A percentile compares a stretch with the other conserved stretches of the same genome.
These are phyloP conservation scores for Amia ocellicauda DNA, from an alignment of 2,113 vertebrate species.

Conservation along the genomic window DNA sequence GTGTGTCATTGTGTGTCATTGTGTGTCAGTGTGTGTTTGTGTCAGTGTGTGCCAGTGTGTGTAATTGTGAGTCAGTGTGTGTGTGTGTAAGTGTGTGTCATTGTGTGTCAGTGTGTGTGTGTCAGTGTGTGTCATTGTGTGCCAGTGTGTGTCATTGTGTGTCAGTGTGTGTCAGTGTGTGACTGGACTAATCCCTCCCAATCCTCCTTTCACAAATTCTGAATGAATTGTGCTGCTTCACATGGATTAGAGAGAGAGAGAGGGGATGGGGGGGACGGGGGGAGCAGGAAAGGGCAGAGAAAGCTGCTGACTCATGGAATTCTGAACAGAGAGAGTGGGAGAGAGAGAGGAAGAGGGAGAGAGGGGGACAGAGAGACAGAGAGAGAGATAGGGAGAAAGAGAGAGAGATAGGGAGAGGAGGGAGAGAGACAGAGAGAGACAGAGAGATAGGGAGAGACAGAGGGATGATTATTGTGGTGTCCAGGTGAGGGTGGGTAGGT, in stretches of 20 bases:
- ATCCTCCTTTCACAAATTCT: conserved; percentile 14
- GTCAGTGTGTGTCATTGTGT: too few relatives aligned
- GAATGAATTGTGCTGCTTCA: conserved; percentile 20
- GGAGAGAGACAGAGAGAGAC: background rate
- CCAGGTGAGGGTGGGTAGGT: too few relatives aligned
- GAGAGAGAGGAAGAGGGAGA: background rate
- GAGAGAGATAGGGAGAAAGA: conserved; percentile 5
- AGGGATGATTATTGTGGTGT: conserved; percentile 13
- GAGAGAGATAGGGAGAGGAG: background rate
- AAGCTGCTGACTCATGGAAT: conserved; percentile 12
- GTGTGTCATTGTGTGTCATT: background rate
- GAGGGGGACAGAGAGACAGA: background rate
- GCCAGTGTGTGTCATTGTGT: conserved; percentile 6
- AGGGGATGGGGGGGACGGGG: background rate
- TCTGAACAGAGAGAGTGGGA: conserved; percentile 7
- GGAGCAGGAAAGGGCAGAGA: conserved; percentile 2
- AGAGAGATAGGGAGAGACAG: background rate
- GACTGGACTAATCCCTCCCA: conserved; percentile 5
- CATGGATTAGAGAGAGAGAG: background rate
- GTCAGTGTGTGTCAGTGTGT: background rate
- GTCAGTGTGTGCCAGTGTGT: background rate
- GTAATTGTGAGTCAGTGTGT: background rate
- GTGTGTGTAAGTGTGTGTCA: background rate
- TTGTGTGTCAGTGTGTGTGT: conserved; percentile 2
- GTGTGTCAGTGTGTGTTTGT: conserved; percentile 4